phyloP scores from a whole-genome alignment of 2,113 vertebrate genomes.

The Naja naja region DNA sequence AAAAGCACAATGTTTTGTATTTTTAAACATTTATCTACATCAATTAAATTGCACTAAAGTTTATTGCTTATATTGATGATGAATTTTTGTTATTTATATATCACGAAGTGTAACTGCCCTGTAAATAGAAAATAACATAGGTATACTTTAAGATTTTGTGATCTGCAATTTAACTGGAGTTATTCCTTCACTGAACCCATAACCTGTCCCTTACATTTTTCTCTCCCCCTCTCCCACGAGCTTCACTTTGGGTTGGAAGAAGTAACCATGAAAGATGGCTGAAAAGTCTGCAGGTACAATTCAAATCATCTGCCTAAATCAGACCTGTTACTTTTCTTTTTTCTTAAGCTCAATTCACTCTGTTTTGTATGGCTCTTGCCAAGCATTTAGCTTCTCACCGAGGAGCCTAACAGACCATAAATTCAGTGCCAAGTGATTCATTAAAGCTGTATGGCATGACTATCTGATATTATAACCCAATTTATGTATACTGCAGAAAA shows the following conservation, averaged over 20 bases:
- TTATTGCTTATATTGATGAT: neutral
- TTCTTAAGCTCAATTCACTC: constrained; percentile 21
- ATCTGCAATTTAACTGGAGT: neutral
- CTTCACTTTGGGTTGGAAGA: neutral
- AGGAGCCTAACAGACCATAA: constrained; percentile 35
- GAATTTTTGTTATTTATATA: neutral
- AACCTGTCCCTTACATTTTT: neutral
- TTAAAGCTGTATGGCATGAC: constrained; percentile 36
- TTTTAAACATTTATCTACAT: neutral
- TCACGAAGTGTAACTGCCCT: neutral
- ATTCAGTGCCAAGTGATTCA: constrained; percentile 49
- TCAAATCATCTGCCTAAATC: neutral
- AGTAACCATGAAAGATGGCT: neutral
- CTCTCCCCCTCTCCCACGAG: too few species aligned
- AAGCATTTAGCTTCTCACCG: constrained; percentile 40
- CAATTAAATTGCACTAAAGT: neutral
- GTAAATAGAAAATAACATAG: neutral
- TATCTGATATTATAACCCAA: constrained; percentile 36
- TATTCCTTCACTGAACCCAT: neutral
- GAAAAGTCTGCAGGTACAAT: neutral
- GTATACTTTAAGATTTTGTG: neutral
- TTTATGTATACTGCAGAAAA: constrained; percentile 21
- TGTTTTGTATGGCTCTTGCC: constrained; percentile 37
- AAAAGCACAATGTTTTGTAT: neutral
- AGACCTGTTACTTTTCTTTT: neutral